Evolutionary conservation across 2,797 vertebrate genomes (phyloP).

Genomic region (Paedocypris micromegethes): DNA sequence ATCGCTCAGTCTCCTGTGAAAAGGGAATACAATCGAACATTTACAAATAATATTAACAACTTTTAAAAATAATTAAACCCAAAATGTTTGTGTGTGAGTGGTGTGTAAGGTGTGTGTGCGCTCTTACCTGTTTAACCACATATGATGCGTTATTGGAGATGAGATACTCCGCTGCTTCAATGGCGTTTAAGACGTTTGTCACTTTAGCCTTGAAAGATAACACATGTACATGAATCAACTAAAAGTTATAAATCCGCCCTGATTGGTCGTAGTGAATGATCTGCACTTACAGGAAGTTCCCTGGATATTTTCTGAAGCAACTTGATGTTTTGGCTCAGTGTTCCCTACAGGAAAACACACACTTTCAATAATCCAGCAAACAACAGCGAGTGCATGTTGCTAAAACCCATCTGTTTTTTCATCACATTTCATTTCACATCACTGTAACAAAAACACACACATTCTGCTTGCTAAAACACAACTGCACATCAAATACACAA

Average conservation of each 20-base stretch:
- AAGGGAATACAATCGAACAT: too few relatives aligned
- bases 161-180: constrained; percentile 83
- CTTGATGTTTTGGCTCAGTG: constrained; percentile 73
- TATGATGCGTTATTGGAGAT: constrained; percentile 77
- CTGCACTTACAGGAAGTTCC: constrained; percentile 74
- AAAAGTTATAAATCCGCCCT: too few relatives aligned
- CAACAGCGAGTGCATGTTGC: too few relatives aligned
- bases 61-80: too few relatives aligned
- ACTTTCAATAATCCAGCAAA: too few relatives aligned
- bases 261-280: too few relatives aligned
- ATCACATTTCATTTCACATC: too few relatives aligned
- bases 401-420: too few relatives aligned
- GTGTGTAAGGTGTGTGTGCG: too few relatives aligned
- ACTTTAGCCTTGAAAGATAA: constrained; percentile 71
- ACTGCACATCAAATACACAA: constrained; percentile 2
- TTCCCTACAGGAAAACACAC: constrained; percentile 68
- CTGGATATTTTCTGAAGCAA: constrained; percentile 71
- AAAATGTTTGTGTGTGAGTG: too few relatives aligned
- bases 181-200: constrained; percentile 69
- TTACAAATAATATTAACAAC: too few relatives aligned
- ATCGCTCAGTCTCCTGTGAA: constrained; percentile 80
- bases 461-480: constrained; percentile 8
- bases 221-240: too few relatives aligned
- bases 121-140: constrained; percentile 80
- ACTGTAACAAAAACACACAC: neutral